Evolutionary conservation across 2,113 vertebrate species (phyloP).

Genomic region (Oryctolagus cuniculus): DNA sequence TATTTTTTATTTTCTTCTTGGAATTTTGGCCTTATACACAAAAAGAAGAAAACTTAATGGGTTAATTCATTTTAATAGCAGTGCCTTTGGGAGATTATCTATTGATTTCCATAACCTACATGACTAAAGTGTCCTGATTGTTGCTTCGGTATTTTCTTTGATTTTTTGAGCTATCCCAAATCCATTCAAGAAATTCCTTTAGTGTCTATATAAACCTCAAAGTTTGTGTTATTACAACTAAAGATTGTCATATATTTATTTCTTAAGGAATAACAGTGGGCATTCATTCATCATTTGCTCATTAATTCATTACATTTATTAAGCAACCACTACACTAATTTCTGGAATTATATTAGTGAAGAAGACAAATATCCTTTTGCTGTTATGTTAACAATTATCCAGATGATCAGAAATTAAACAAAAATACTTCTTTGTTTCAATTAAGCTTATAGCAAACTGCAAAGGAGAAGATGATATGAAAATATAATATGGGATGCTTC

Average conservation of each 20-base stretch:
- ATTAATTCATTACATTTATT: slow-evolving; percentile 18
- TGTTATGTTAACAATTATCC: background rate
- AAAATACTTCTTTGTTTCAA: background rate
- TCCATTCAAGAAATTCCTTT: background rate
- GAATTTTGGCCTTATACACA: background rate
- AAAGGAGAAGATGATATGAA: background rate
- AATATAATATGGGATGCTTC: background rate
- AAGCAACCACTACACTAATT: background rate
- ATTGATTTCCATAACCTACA: background rate
- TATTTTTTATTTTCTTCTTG: background rate
- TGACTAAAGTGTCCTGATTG: background rate
- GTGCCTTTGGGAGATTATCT: background rate
- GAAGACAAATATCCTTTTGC: background rate
- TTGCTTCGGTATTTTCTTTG: background rate
- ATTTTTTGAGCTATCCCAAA: background rate
- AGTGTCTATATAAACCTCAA: background rate
- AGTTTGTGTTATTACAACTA: background rate
- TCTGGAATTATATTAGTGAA: background rate
- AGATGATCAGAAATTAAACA: slow-evolving; percentile 12
- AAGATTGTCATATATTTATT: slow-evolving; percentile 2
- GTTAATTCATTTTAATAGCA: background rate
- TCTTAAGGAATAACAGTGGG: background rate
- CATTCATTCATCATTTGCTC: background rate
- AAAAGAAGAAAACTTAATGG: background rate
- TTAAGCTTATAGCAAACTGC: slow-evolving; percentile 2